phyloP scores from a whole-genome alignment of 1,140 invertebrate genomes.

The Ooceraea biroi region DNA sequence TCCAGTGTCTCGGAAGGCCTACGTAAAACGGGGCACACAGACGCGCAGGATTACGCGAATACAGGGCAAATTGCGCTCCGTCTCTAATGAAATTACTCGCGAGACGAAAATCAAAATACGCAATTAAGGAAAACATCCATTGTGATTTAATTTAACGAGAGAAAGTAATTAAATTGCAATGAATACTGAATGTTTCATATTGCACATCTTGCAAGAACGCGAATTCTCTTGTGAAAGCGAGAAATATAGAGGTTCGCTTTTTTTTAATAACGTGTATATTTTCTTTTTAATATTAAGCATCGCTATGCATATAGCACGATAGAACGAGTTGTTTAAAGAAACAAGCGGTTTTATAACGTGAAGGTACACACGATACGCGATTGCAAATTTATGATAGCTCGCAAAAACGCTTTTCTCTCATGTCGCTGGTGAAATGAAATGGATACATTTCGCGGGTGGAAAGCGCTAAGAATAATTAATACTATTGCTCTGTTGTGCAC shows the following conservation, averaged over 20 bases:
- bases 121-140: neutral
- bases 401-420: neutral
- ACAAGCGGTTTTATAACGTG: neutral
- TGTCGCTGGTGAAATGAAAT: neutral
- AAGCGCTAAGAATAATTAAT: slow-evolving; percentile 33
- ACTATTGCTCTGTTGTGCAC: neutral
- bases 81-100: slow-evolving; percentile 8
- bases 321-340: neutral
- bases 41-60: neutral
- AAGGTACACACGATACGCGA: neutral
- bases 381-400: slow-evolving; percentile 18
- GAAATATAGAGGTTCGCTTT: no score
- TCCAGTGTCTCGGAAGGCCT: slow-evolving; percentile 8
- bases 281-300: no score
- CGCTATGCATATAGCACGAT: no score
- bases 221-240: neutral
- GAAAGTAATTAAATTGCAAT: slow-evolving; percentile 21
- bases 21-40: slow-evolving; percentile 1
- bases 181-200: neutral
- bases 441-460: neutral
- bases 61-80: neutral
- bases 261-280: no score
- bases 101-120: slow-evolving; percentile 16
- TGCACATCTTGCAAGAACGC: neutral
- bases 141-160: neutral